A percentile compares a stretch with the other conserved stretches of the same genome.
Evolutionary conservation across 1,140 invertebrate species (phyloP).

Genomic region (Eueides isabella): DNA sequence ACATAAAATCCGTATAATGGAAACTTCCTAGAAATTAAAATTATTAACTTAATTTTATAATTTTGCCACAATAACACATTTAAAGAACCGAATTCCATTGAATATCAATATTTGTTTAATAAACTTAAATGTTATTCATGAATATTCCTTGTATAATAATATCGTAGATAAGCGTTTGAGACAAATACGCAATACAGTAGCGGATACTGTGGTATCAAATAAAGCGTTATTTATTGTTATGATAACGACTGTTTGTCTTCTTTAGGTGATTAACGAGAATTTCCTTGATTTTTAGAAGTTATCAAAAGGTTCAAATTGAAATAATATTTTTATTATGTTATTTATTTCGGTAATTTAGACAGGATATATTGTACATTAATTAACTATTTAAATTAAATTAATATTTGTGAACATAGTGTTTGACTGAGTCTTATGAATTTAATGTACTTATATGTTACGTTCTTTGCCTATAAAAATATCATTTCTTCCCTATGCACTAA

Average conservation of each 20-base stretch:
- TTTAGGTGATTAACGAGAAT: neutral
- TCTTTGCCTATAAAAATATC: no score
- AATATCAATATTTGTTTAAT: constrained; percentile 33
- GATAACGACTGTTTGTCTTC: constrained; percentile 9
- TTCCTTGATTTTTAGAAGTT: neutral
- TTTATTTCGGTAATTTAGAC: neutral
- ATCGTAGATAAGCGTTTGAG: constrained; percentile 8
- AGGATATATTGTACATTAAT: neutral
- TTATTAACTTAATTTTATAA: constrained; percentile 39
- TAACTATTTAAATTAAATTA: neutral
- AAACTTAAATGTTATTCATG: constrained; percentile 23
- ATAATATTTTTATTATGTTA: neutral
- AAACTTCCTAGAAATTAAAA: constrained; percentile 50
- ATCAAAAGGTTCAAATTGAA: constrained; percentile 8
- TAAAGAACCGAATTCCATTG: constrained; percentile 28
- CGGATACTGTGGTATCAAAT: constrained; percentile 10
- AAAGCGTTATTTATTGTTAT: constrained; percentile 12
- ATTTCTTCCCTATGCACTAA: no score
- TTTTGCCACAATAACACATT: constrained; percentile 37
- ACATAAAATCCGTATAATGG: constrained; percentile 41
- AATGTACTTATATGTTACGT: no score
- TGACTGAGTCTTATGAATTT: no score
- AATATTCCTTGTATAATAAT: constrained; percentile 16
- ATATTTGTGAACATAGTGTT: neutral
- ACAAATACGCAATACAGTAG: constrained; percentile 26